Percentiles rank a stretch among this genome's conserved stretches.
These are phyloP conservation scores for Acomys russatus DNA, from an alignment of 2,797 vertebrate species.

Conservation along the genomic window DNA sequence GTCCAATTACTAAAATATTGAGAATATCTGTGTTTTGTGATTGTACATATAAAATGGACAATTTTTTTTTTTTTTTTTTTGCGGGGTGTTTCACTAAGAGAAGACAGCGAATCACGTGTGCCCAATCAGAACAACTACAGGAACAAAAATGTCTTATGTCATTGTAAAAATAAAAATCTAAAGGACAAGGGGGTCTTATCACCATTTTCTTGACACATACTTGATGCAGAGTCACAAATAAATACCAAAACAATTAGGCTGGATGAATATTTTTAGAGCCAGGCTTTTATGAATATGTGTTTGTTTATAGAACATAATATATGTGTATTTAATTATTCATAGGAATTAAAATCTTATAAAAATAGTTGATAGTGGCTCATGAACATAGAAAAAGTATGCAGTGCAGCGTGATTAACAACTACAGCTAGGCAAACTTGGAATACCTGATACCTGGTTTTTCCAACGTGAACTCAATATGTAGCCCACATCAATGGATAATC, in stretches of 20 bases:
- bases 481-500: not conserved
- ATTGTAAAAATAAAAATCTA: slow-evolving; percentile 55
- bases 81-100: slow-evolving; percentile 8
- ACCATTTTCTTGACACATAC: slow-evolving; percentile 43
- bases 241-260: slow-evolving; percentile 61
- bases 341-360: slow-evolving; percentile 38
- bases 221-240: slow-evolving; percentile 54
- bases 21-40: slow-evolving; percentile 41
- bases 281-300: not conserved
- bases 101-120: slow-evolving; percentile 9
- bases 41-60: slow-evolving; percentile 26
- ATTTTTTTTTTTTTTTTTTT: slow-evolving; percentile 52
- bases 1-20: slow-evolving; percentile 54
- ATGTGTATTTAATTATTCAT: slow-evolving; percentile 21
- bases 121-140: slow-evolving; percentile 4
- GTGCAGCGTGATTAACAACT: not conserved
- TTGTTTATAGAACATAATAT: slow-evolving; percentile 42
- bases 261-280: slow-evolving; percentile 33
- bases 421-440: not conserved
- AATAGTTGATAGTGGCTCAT: slow-evolving; percentile 7
- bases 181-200: slow-evolving; percentile 18
- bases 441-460: not conserved
- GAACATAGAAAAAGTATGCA: slow-evolving; percentile 4
- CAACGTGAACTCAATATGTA: not conserved
- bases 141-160: slow-evolving; percentile 27